Percentiles rank a stretch among this genome's conserved stretches.
Conservation (phyloP, 2,888 invertebrate genomes). For the Chydorus sphaericus region DNA sequence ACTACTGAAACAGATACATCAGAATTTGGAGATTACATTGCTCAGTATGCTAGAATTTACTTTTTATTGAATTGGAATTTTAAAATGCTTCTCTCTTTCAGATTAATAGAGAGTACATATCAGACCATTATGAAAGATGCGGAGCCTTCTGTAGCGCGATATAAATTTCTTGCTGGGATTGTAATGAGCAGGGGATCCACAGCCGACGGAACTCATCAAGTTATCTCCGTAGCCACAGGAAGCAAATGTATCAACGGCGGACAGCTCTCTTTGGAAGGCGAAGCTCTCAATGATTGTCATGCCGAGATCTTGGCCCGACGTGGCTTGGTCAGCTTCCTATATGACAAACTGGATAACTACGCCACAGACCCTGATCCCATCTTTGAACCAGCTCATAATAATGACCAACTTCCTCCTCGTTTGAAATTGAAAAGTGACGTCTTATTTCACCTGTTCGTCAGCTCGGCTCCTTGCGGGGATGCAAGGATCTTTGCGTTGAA, state of each 20-base stretch:
- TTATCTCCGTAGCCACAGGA: slow-evolving; percentile 69
- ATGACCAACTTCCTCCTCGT: slow-evolving; percentile 23
- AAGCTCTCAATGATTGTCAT: slow-evolving; percentile 86
- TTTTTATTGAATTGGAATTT: not conserved
- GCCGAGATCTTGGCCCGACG: slow-evolving; percentile 84
- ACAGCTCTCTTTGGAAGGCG: slow-evolving; percentile 72
- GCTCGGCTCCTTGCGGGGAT: slow-evolving; percentile 95
- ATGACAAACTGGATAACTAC: slow-evolving; percentile 38
- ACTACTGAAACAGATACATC: too few relatives aligned
- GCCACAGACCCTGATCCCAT: slow-evolving; percentile 36
- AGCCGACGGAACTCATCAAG: slow-evolving; percentile 28
- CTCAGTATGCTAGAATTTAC: too few relatives aligned
- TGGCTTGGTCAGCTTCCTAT: slow-evolving; percentile 43
- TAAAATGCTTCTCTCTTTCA: slow-evolving; percentile 25
- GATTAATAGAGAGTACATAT: slow-evolving; percentile 57
- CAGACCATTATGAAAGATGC: slow-evolving; percentile 50
- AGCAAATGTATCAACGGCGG: slow-evolving; percentile 93
- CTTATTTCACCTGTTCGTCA: slow-evolving; percentile 86
- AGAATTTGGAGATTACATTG: slow-evolving; percentile 16
- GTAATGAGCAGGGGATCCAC: slow-evolving; percentile 61
- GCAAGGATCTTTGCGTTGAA: slow-evolving; percentile 36
- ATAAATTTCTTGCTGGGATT: slow-evolving; percentile 87
- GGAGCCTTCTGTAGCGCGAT: slow-evolving; percentile 57
- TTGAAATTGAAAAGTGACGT: slow-evolving; percentile 7
- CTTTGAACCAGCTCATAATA: slow-evolving; percentile 31